Evolutionary conservation across 1,140 invertebrate species (phyloP).

Genomic region (Campoletis sonorensis): DNA sequence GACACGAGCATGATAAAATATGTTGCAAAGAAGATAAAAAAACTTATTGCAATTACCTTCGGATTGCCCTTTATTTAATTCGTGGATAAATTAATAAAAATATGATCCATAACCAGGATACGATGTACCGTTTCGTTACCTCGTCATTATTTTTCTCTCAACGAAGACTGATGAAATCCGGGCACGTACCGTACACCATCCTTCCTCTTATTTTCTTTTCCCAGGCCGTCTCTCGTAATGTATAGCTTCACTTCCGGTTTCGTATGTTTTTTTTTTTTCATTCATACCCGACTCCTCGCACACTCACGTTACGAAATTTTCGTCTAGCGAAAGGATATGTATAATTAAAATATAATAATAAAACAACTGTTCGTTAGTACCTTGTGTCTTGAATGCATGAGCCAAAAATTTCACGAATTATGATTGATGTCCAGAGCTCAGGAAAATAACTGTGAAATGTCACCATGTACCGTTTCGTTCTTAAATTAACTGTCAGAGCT

Average conservation of each 20-base stretch:
- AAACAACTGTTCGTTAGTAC: not conserved
- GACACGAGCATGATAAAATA: no score
- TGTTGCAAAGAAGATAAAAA: no score
- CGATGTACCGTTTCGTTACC: not conserved
- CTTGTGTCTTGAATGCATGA: not conserved
- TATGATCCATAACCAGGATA: not conserved
- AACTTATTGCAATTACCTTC: no score
- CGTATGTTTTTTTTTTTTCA: not conserved
- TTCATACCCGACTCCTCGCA: not conserved
- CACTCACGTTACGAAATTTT: not conserved
- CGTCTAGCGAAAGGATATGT: not conserved
- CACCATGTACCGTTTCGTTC: no score
- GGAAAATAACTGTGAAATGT: no score
- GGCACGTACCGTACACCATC: not conserved
- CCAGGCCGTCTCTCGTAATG: slow-evolving; percentile 3
- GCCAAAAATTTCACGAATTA: not conserved
- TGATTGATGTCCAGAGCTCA: no score
- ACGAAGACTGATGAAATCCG: not conserved
- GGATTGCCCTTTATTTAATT: no score
- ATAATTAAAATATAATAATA: no score
- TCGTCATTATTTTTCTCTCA: not conserved
- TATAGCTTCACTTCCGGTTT: not conserved
- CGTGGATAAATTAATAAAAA: no score
- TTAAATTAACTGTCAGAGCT: no score
- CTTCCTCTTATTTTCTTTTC: not conserved